Evolutionary conservation across 2,888 invertebrate species (phyloP).

Genomic region (Psylliodes chrysocephalus): DNA sequence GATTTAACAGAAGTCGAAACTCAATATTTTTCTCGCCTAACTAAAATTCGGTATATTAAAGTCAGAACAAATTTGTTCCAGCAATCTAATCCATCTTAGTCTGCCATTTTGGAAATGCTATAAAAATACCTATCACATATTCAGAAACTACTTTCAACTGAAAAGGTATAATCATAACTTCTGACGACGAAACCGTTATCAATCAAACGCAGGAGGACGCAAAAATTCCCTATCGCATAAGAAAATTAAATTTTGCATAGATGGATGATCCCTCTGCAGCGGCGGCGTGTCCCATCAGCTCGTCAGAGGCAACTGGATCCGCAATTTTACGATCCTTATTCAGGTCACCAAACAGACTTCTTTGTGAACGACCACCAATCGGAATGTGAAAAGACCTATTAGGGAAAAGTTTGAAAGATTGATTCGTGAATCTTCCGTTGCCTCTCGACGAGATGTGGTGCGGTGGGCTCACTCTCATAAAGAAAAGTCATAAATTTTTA

Average conservation of each 20-base stretch:
- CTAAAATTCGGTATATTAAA: too few relatives aligned
- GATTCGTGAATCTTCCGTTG: slow-evolving; percentile 41
- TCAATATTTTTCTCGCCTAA: too few relatives aligned
- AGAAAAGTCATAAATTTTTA: slow-evolving; percentile 56
- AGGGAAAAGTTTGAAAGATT: slow-evolving; percentile 47
- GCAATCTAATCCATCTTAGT: too few relatives aligned
- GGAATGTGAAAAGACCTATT: slow-evolving; percentile 41
- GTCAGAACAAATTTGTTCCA: too few relatives aligned
- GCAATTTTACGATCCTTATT: slow-evolving; percentile 40
- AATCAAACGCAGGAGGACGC: slow-evolving; percentile 6
- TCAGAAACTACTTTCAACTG: too few relatives aligned
- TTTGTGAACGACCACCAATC: slow-evolving; percentile 35
- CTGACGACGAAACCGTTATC: slow-evolving; percentile 1
- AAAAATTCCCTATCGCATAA: slow-evolving; percentile 3
- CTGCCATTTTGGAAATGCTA: too few relatives aligned
- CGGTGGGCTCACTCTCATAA: slow-evolving; percentile 46
- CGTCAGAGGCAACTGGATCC: slow-evolving; percentile 12
- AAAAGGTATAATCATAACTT: too few relatives aligned
- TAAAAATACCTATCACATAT: background rate
- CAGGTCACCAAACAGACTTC: slow-evolving; percentile 40
- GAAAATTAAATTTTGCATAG: slow-evolving; percentile 24
- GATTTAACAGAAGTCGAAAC: too few relatives aligned
- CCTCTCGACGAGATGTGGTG: slow-evolving; percentile 40
- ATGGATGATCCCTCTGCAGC: slow-evolving; percentile 17
- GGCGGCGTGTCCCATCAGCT: background rate